Conservation (phyloP, 2,113 vertebrate genomes). For the Scophthalmus maximus region DNA sequence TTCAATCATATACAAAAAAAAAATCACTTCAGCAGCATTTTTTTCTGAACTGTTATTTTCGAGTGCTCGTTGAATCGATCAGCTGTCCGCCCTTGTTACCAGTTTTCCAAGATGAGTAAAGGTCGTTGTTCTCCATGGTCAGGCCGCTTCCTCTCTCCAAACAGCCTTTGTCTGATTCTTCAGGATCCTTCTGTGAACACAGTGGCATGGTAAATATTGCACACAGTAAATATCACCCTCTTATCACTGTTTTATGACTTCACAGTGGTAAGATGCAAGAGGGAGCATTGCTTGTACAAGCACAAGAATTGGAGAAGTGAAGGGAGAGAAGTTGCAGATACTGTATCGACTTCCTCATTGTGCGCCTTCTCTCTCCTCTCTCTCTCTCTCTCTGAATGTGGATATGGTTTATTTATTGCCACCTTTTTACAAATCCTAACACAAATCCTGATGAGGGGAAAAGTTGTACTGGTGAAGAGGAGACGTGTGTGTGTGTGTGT, state of each 20-base stretch:
- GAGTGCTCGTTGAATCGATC: constrained; percentile 10
- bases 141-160: constrained; percentile 45
- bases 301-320: constrained; percentile 75
- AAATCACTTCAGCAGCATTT: neutral
- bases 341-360: constrained; percentile 75
- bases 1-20: neutral
- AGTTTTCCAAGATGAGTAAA: constrained; percentile 87
- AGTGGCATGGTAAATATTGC: constrained; percentile 58
- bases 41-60: neutral
- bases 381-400: constrained; percentile 27
- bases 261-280: constrained; percentile 61
- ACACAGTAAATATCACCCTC: constrained; percentile 54
- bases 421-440: constrained; percentile 32
- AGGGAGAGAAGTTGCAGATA: constrained; percentile 61
- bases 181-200: constrained; percentile 76
- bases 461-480: neutral
- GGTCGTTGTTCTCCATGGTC: constrained; percentile 87
- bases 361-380: constrained; percentile 45
- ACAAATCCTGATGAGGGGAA: neutral
- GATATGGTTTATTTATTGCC: constrained; percentile 3
- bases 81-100: constrained; percentile 66
- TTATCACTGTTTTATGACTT: constrained; percentile 74
- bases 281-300: constrained; percentile 72
- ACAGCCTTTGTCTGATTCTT: constrained; percentile 50
- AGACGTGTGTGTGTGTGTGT: too few species aligned